Evolutionary conservation across 2,797 vertebrate genomes (phyloP).

Genomic region (Tokudaia muenninki): DNA sequence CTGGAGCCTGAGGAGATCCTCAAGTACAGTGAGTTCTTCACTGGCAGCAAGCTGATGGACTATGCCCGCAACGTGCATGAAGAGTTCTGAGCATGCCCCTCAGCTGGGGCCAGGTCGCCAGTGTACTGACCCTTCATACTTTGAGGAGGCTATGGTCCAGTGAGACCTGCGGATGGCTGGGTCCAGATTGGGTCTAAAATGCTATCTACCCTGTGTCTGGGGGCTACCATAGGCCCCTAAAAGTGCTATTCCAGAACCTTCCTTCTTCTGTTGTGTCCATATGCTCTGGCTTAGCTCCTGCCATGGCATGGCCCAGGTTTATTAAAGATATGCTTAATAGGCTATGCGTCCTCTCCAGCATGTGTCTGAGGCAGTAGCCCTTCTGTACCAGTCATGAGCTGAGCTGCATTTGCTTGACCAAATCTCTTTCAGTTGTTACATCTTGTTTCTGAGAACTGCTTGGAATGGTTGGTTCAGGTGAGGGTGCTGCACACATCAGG

Average conservation of each 20-base stretch:
- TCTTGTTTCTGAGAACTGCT: constrained; percentile 1
- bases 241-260: not conserved
- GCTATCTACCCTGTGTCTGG: not conserved
- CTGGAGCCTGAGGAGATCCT: constrained; percentile 97
- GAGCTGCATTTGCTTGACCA: not conserved
- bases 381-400: not conserved
- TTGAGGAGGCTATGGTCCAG: not conserved
- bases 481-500: not conserved
- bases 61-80: constrained; percentile 98
- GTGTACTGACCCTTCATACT: constrained; percentile 38
- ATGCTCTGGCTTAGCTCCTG: not conserved
- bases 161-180: not conserved
- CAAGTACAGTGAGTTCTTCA: constrained; percentile 99
- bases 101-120: not conserved
- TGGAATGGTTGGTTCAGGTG: not conserved
- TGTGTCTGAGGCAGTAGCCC: not conserved
- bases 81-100: constrained; percentile 92
- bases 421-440: not conserved
- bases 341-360: not conserved
- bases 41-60: constrained; percentile 99
- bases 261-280: not conserved
- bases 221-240: not conserved
- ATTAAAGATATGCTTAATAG: not conserved
- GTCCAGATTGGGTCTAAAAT: not conserved
- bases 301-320: not conserved